Percentiles rank a stretch among this genome's conserved stretches.
Evolutionary conservation across 2,113 vertebrate species (phyloP).

Genomic region (Lonchura striata): DNA sequence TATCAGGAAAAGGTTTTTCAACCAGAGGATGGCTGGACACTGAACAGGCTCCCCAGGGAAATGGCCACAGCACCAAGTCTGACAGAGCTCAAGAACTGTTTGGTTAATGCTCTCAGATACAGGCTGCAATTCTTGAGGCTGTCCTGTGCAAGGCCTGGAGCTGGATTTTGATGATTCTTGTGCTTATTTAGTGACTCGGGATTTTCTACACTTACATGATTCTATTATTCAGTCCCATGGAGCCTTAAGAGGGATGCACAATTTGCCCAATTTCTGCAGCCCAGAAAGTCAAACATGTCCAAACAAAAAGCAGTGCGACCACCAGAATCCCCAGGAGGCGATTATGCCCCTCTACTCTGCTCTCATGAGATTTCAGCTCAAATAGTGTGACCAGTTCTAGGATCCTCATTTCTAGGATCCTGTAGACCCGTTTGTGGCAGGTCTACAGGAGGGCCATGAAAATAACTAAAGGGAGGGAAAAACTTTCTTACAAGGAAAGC

Average conservation of each 20-base stretch:
- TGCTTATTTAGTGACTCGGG: neutral
- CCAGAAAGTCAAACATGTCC: accelerated
- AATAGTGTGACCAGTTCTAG: neutral
- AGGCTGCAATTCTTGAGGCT: accelerated
- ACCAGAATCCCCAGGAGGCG: neutral
- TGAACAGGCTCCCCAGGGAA: neutral
- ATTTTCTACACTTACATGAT: neutral
- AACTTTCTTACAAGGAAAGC: neutral
- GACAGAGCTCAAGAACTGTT: accelerated
- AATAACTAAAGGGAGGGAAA: neutral
- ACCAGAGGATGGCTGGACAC: accelerated
- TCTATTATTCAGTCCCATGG: neutral
- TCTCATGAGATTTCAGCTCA: neutral
- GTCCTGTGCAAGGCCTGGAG: neutral
- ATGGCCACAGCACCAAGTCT: neutral
- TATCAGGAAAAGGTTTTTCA: neutral
- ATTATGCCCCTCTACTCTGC: neutral
- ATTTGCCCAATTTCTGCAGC: neutral
- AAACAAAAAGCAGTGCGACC: neutral
- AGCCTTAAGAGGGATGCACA: neutral
- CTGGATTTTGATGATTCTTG: neutral
- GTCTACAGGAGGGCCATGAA: neutral
- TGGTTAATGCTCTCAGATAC: neutral
- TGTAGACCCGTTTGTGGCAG: neutral
- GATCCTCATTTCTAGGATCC: neutral